These are phyloP conservation scores for Octodon degus DNA, from an alignment of 2,113 vertebrate genomes.

Conservation along the genomic window DNA sequence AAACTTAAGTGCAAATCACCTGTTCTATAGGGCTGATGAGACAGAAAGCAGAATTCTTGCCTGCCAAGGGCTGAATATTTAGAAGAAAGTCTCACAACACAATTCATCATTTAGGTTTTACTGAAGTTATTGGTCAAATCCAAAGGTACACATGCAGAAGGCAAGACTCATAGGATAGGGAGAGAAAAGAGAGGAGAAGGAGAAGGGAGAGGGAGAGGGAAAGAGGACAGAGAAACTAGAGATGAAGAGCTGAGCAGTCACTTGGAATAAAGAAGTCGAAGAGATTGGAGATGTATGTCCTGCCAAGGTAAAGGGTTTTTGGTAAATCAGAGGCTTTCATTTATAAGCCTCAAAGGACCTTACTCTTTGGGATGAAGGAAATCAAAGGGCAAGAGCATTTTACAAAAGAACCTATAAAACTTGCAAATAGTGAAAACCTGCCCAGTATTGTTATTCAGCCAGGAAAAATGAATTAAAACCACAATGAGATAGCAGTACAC, in stretches of 20 bases:
- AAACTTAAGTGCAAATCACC: background rate
- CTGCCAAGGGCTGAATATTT: background rate
- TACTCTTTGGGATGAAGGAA: background rate
- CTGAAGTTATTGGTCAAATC: background rate
- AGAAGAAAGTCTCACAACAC: background rate
- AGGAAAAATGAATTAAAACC: background rate
- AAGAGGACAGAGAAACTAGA: background rate
- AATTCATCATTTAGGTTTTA: background rate
- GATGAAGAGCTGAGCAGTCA: background rate
- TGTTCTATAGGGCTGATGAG: background rate
- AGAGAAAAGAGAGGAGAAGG: too few relatives aligned
- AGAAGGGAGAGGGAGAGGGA: background rate
- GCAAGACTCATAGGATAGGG: background rate
- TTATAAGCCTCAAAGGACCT: background rate
- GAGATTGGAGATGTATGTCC: background rate
- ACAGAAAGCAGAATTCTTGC: background rate
- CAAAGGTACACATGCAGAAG: background rate
- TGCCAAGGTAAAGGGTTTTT: background rate
- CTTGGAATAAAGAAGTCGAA: background rate
- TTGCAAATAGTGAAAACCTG: background rate
- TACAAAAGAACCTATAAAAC: background rate
- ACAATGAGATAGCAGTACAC: too few relatives aligned
- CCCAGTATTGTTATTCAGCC: background rate
- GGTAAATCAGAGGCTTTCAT: background rate
- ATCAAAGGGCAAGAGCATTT: background rate